phyloP scores from a whole-genome alignment of 2,797 vertebrate species.

The Oreochromis mossambicus region DNA sequence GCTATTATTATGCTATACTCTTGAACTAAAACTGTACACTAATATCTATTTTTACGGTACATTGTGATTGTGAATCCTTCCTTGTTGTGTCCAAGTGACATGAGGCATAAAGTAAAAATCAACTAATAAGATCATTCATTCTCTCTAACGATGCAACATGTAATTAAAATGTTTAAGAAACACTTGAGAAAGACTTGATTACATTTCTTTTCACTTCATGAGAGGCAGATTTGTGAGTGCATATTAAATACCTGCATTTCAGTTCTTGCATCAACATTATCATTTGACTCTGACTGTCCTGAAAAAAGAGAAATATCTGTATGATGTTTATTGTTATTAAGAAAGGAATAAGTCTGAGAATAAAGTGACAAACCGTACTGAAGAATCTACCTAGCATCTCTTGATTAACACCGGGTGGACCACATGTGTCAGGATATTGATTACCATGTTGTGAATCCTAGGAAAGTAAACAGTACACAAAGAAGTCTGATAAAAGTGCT shows the following conservation, averaged over 20 bases:
- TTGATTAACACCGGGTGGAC: accelerated
- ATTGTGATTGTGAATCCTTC: too few species aligned
- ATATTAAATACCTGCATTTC: neutral
- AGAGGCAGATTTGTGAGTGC: accelerated
- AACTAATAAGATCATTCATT: neutral
- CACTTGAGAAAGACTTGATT: neutral
- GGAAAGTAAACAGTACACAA: neutral
- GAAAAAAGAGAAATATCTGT: neutral
- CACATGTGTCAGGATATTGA: neutral
- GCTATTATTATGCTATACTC: neutral
- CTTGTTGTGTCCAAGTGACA: too few species aligned
- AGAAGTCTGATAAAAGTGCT: neutral
- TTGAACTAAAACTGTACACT: neutral
- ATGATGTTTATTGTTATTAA: neutral
- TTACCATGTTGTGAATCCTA: neutral
- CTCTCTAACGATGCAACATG: accelerated
- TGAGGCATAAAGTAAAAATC: too few species aligned
- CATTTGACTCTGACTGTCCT: neutral
- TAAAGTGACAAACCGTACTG: neutral
- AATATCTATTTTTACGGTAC: too few species aligned
- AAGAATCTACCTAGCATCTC: conserved; percentile 8
- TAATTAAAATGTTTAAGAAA: accelerated
- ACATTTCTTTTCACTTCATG: neutral
- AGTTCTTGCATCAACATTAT: neutral
- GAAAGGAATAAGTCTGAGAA: neutral